phyloP scores from a whole-genome alignment of 1,140 invertebrate genomes.

The Trichonephila clavipes region DNA sequence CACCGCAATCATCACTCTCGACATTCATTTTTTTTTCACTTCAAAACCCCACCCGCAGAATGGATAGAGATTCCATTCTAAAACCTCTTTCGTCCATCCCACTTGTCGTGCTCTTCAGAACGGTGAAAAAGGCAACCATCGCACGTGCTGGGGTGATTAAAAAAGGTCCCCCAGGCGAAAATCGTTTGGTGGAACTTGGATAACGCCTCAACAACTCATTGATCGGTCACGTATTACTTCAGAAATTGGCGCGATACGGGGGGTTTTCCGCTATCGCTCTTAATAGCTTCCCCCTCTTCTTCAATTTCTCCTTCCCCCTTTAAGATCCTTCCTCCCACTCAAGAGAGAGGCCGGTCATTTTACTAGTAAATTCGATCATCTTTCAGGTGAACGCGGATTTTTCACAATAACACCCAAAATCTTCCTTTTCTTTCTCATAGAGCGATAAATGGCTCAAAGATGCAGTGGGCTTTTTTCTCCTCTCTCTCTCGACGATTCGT shows the following conservation, averaged over 20 bases:
- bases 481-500: not conserved
- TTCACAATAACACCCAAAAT: conserved; percentile 42
- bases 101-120: conserved; percentile 27
- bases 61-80: conserved; percentile 46
- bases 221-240: conserved; percentile 68
- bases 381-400: conserved; percentile 37
- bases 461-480: not conserved
- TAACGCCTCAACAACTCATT: conserved; percentile 67
- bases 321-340: not conserved
- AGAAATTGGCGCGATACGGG: conserved; percentile 49
- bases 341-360: conserved; percentile 52
- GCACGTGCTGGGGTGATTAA: conserved; percentile 69
- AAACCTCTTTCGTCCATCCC: conserved; percentile 2
- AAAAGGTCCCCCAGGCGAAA: conserved; percentile 54
- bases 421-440: conserved; percentile 15
- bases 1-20: conserved; percentile 50
- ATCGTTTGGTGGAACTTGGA: conserved; percentile 39
- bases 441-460: conserved; percentile 7
- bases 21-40: conserved; percentile 2
- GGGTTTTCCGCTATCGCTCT: conserved; percentile 43
- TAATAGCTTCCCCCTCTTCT: conserved; percentile 20
- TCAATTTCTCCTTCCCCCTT: not conserved
- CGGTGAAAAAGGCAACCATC: conserved; percentile 61
- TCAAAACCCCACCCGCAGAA: conserved; percentile 47
- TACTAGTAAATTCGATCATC: conserved; percentile 57